Evolutionary conservation across 1,140 invertebrate species (phyloP), one percentile per base, ranked within the genome.

Genomic region (Sitodiplosis mosellana): DNA sequence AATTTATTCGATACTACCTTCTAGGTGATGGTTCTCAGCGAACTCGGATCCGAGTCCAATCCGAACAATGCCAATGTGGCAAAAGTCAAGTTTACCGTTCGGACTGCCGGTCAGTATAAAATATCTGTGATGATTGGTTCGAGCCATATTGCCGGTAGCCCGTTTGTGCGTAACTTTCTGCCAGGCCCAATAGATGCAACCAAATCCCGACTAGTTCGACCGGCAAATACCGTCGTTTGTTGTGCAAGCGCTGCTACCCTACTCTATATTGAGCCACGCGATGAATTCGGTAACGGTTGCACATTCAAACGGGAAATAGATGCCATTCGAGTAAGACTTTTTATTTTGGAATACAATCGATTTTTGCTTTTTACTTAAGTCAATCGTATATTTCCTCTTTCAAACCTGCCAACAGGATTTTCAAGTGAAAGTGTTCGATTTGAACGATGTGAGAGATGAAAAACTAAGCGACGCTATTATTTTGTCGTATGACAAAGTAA

Each of bases 271-370:
- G 87, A 92, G 62, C 87, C 87, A 12, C 68, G 87, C 45, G 88
- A 94, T 66, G 79, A 84, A 57, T 92, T 84, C 62, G 83, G 86
- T 57, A 94, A 94, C 71, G 71, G 84, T 6, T 88, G 86, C 54
- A 57, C 71, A 50, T 81, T 80, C 56, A 65, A 70, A 22, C 61
- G 70, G 21, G 68, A 64, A n/a, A 75, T 78, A 51, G 70, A 80
- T 57, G 81, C 60, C 0, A 41, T 61, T 8, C 54, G 59, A 54
- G 80, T 82, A 45, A 66, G 67, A 49, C 47, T 2, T 33, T 47
- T 36, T 47, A 11, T n/a, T 38, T 15, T 11, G 2, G 1, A 6
- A 41, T 41, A 41, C 17, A 41, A 12, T 6, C 17, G 6, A 12
- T 41, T 41, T 41, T 6, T 6, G 10, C 8, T 12, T 15, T 10